Conservation (phyloP, 2,888 invertebrate genomes). For the Cotesia congregata region DNA sequence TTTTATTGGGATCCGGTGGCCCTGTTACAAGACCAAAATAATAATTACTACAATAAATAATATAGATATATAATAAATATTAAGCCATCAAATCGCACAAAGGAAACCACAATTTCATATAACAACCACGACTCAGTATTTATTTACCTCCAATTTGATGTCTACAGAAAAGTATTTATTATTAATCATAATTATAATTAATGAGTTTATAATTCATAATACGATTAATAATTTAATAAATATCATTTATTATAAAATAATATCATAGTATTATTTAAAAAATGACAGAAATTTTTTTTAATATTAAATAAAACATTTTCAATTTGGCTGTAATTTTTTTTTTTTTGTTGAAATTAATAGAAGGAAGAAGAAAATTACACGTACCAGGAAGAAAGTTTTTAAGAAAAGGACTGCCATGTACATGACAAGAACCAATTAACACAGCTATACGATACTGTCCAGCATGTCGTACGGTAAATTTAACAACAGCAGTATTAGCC, state of each 20-base stretch:
- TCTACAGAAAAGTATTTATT: too few species aligned
- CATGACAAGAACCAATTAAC: constrained; percentile 84
- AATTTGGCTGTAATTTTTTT: too few species aligned
- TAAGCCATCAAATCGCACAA: neutral
- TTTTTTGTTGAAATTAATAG: too few species aligned
- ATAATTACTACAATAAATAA: neutral
- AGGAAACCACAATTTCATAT: neutral
- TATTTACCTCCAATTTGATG: too few species aligned
- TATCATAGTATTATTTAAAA: too few species aligned
- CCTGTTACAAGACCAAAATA: constrained; percentile 70
- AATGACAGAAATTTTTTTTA: too few species aligned
- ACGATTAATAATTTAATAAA: too few species aligned
- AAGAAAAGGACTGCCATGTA: constrained; percentile 89
- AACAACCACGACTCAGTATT: constrained; percentile 5
- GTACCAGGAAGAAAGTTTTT: constrained; percentile 83
- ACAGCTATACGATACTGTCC: constrained; percentile 91
- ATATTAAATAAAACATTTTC: too few species aligned
- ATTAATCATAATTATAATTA: too few species aligned
- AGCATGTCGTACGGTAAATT: constrained; percentile 92
- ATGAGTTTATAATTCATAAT: too few species aligned
- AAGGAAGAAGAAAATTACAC: constrained; percentile 11
- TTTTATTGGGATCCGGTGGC: constrained; percentile 85
- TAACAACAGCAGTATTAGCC: constrained; percentile 89
- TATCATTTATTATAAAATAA: too few species aligned
- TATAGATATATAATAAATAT: neutral